Conservation (phyloP, 1,140 invertebrate genomes). For the Cherax quadricarinatus region DNA sequence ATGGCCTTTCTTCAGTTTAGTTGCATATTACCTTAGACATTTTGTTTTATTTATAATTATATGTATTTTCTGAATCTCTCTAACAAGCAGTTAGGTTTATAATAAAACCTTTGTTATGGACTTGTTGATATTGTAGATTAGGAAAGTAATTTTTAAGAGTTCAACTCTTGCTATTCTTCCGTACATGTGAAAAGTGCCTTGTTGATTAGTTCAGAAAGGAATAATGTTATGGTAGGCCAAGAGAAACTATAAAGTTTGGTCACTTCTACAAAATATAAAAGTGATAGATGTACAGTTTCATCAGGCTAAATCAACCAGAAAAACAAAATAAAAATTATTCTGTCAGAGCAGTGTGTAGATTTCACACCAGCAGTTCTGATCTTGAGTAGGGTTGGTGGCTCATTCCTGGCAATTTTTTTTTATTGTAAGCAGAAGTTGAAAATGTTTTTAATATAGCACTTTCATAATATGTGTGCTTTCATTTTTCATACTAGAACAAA, state of each 20-base stretch:
- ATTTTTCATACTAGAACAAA: too few species aligned
- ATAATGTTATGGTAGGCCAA: background rate
- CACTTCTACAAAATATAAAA: background rate
- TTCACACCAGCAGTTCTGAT: background rate
- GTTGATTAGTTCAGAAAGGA: conserved; percentile 15
- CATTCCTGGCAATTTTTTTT: background rate
- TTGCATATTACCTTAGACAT: too few species aligned
- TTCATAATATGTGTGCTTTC: too few species aligned
- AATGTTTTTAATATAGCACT: too few species aligned
- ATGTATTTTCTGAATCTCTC: too few species aligned
- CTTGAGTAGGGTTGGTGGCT: background rate
- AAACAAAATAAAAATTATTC: too few species aligned
- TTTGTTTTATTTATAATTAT: too few species aligned
- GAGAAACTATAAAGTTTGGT: background rate
- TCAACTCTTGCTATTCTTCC: background rate
- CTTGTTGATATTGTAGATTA: background rate
- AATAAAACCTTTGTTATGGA: background rate
- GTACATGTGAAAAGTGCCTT: conserved; percentile 6
- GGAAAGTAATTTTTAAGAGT: background rate
- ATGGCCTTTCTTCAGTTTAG: too few species aligned
- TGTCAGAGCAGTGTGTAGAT: background rate
- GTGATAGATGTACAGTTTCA: background rate
- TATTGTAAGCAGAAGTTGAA: too few species aligned
- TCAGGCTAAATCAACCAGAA: background rate
- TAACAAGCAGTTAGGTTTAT: too few species aligned